Percentiles rank a stretch among this genome's conserved stretches.
Evolutionary conservation across 2,113 vertebrate species (phyloP).

Genomic region (Maccullochella peelii): DNA sequence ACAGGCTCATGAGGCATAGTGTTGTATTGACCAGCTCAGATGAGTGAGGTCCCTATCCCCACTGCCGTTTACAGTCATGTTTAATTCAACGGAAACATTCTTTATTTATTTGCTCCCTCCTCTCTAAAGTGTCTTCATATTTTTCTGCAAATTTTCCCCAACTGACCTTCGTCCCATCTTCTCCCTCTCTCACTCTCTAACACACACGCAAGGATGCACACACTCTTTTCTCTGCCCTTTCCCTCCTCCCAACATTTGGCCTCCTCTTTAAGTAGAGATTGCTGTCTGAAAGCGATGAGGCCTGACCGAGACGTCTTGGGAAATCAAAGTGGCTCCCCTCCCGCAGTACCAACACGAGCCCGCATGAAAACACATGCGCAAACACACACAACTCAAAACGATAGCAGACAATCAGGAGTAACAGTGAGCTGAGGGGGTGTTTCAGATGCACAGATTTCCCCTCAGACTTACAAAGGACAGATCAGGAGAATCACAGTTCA

Average conservation of each 20-base stretch:
- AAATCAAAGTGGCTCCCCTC: constrained; percentile 78
- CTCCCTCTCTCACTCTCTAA: not conserved
- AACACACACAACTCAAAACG: constrained; percentile 41
- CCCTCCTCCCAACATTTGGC: constrained; percentile 25
- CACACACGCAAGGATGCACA: constrained; percentile 27
- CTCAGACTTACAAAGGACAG: constrained; percentile 26
- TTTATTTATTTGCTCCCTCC: constrained; percentile 78
- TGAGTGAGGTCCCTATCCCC: constrained; percentile 57
- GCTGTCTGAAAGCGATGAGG: constrained; percentile 73
- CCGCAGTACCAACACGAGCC: constrained; percentile 44
- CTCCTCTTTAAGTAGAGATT: constrained; percentile 68
- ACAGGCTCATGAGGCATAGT: constrained; percentile 10
- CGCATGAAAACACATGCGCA: constrained; percentile 24
- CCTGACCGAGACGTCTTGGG: constrained; percentile 77
- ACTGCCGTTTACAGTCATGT: constrained; percentile 77
- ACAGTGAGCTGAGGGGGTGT: constrained; percentile 19
- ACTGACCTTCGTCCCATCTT: constrained; percentile 48
- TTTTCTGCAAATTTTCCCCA: constrained; percentile 60
- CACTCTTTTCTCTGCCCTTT: constrained; percentile 32
- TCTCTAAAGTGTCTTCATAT: constrained; percentile 63
- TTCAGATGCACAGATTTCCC: constrained; percentile 38
- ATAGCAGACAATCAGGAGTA: constrained; percentile 41
- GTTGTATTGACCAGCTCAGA: constrained; percentile 46
- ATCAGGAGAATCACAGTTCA: constrained; percentile 42
- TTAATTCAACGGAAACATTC: constrained; percentile 82